Base-by-base conservation (phyloP, 2,113 vertebrate species). In the Columbina picui region DNA sequence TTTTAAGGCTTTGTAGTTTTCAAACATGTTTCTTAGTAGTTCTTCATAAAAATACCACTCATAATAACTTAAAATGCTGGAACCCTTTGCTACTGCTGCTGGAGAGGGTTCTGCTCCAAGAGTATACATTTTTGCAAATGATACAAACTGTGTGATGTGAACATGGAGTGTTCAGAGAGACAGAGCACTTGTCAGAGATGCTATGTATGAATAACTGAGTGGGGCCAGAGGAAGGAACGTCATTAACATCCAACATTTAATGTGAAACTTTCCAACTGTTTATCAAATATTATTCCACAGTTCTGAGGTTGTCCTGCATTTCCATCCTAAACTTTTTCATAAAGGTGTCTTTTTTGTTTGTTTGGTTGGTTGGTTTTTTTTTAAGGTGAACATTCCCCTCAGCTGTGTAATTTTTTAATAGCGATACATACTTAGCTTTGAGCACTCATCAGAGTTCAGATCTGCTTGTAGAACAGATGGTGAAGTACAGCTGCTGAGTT, bases 361-460 rank as follows among this genome's bases (percentile, higher is more conserved):
- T n/a, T 16, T 21, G 39, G 14, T 10, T 2, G 36, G 34, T 30
- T 27, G 38, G 1, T 0, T 0, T 50, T 59, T 78, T 73, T 61
- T 49, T 14, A 60, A 56, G 52, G 23, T 61, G 9, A 29, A 57
- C 82, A 67, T 59, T 59, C 27, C 10, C 20, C 22, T 69, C 30
- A 36, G 29, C 23, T 60, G 16, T 34, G 8, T 32, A 30, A 29
- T 47, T 55, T 32, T 50, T 70, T 68, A 92, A 18, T 38, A 63
- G 50, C 13, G 14, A 16, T 39, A 86, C 80, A 55, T 43, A 79
- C 50, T 49, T 49, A 70, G 34, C 23, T 63, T 26, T 59, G 30
- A 89, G 39, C 59, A 67, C 9, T 84, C 52, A 59, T 50, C 41
- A 78, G 61, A 88, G 8, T 59, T 81, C 41, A 70, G 30, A 45